Evolutionary conservation across 2,113 vertebrate species (phyloP).

Genomic region (Macquaria australasica): DNA sequence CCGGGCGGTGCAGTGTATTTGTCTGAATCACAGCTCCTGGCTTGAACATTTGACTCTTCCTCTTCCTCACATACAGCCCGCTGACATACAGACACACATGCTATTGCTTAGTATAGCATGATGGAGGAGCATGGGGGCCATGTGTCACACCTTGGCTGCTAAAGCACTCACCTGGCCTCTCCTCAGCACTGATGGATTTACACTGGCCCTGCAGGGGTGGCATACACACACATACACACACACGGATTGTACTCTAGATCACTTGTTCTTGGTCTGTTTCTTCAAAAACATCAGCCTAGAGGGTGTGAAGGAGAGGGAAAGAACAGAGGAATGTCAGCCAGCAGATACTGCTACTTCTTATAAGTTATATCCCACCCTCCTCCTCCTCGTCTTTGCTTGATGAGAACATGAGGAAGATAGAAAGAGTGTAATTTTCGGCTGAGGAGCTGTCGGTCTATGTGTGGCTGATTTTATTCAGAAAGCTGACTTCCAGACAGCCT

Average conservation of each 20-base stretch:
- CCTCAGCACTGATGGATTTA: constrained; percentile 76
- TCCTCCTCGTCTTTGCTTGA: constrained; percentile 27
- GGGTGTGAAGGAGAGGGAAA: constrained; percentile 51
- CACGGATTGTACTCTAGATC: constrained; percentile 22
- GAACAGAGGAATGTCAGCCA: constrained; percentile 36
- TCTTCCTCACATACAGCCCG: constrained; percentile 20
- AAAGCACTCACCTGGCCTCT: constrained; percentile 72
- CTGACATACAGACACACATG: constrained; percentile 36
- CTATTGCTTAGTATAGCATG: constrained; percentile 57
- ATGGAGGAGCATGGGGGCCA: constrained; percentile 77
- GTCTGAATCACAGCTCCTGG: constrained; percentile 74
- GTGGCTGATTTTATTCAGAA: constrained; percentile 64
- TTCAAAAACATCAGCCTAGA: constrained; percentile 27
- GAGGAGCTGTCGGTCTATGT: constrained; percentile 46
- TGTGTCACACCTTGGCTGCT: constrained; percentile 72
- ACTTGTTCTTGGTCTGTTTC: constrained; percentile 34
- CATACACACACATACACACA: constrained; percentile 2
- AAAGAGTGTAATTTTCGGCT: constrained; percentile 61
- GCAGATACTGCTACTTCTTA: constrained; percentile 27
- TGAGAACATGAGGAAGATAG: constrained; percentile 55
- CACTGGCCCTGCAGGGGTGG: constrained; percentile 42
- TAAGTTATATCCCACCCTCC: background rate
- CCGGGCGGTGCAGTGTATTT: constrained; percentile 55
- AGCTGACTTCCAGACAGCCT: constrained; percentile 65
- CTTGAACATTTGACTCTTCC: constrained; percentile 48